Evolutionary conservation across 2,113 vertebrate species (phyloP), one percentile per base, ranked within the genome.

Genomic region (Channa maculata): DNA sequence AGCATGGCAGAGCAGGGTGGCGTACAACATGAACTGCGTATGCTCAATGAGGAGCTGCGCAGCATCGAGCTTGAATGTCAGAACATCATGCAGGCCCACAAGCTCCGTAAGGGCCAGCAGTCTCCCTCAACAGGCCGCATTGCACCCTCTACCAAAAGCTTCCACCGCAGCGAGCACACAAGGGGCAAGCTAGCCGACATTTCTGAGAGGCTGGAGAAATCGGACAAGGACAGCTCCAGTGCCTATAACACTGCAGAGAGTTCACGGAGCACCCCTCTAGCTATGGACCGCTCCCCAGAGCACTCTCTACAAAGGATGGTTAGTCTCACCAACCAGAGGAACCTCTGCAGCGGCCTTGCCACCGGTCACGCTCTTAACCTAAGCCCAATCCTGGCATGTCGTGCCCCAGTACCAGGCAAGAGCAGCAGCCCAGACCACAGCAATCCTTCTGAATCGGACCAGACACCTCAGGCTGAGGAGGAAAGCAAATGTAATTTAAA

Each of bases 231-330:
- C 91, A 99, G 96, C 77, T 99, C 98, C 34, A 99, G 98, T 4
- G 97, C 97, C 33, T 99, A 99, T 79, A 99, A 99, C 88, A 99
- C 97, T 0, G 97, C 98, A 0, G 98, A 99, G 86, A 99, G 97
- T 85, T 97, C 96, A 49, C 94, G 97, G 71, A 99, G 97, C 82
- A 97, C 96, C 0, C 97, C 97, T 0, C 88, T 98, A 34, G 95
- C 95, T 0, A 93, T 97, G 88, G 96, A 97, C 82, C 94, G 94
- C 39, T 98, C 97, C 11, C 95, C 97, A 0, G 96, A 98, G 76
- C 97, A 95, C 72, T 98, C 97, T 1, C 95, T 99, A 8, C 96
- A 97, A 71, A 94, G 97, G 62, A 92, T 96, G 86, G 95, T 97
- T 65, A 96, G 94, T 83, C 94, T 97, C 77, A 96, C 96, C 89